Evolutionary conservation across 1,140 invertebrate species (phyloP).

Genomic region (Conopomorpha cramerella): DNA sequence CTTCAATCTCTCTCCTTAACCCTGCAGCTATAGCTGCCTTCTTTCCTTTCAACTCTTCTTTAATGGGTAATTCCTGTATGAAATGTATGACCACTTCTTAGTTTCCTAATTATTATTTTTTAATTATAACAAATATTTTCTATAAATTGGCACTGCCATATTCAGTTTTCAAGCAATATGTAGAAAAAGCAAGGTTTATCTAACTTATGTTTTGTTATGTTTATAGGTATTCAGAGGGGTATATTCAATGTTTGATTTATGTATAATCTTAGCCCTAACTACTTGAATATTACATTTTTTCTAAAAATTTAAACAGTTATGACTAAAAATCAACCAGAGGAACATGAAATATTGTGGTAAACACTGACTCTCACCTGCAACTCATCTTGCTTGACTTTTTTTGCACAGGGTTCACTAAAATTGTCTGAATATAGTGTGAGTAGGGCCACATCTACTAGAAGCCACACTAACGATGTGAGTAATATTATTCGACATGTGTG

Average conservation of each 20-base stretch:
- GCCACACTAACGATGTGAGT: slow-evolving; percentile 93
- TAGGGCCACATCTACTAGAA: slow-evolving; percentile 88
- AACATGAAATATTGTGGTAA: too few relatives aligned
- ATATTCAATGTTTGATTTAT: not conserved
- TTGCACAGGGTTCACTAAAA: slow-evolving; percentile 70
- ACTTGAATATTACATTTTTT: not conserved
- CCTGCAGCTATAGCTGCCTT: slow-evolving; percentile 50
- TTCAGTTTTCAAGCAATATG: too few relatives aligned
- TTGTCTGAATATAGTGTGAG: slow-evolving; percentile 94
- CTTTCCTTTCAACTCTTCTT: slow-evolving; percentile 36
- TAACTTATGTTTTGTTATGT: not conserved
- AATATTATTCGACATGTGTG: slow-evolving; percentile 94
- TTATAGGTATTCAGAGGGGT: not conserved
- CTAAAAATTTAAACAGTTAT: not conserved
- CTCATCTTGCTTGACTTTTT: slow-evolving; percentile 53
- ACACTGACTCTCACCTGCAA: slow-evolving; percentile 48
- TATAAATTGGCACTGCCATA: too few relatives aligned
- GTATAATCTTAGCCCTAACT: not conserved
- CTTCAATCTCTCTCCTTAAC: slow-evolving; percentile 29
- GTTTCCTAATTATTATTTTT: too few relatives aligned
- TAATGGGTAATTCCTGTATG: not conserved
- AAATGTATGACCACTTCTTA: too few relatives aligned
- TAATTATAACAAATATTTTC: not conserved
- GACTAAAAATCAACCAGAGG: not conserved
- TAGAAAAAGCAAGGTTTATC: not conserved